Evolutionary conservation across 2,888 invertebrate genomes (phyloP), one percentile per base, ranked within the genome.

Genomic region (Meteorus colon): DNA sequence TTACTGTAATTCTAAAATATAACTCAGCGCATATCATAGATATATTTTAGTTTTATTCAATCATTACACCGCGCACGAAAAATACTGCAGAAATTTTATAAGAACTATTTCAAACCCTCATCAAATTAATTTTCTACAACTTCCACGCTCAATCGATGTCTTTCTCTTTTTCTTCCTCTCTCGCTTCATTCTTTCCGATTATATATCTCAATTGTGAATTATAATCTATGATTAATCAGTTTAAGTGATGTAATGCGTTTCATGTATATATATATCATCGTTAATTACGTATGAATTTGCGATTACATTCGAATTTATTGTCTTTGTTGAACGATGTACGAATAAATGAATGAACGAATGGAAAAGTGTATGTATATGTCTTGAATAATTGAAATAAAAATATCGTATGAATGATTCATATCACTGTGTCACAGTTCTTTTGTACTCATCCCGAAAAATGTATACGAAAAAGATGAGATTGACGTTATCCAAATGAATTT

Each of bases 231-330:
- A 19, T 55, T 62, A 62, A 31, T 62, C 62, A n/a, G 37, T 37
- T 41, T 24, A 65, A 41, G 65, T 65, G 37, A 41, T 65, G 12
- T 65, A 10, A 19, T 19, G 14, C 16, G 34, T 34, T 16, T 27
- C 34, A 34, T 34, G 63, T 63, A 29, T 63, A 63, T 31, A 63
- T 31, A 63, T 63, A 63, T 16, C n/a, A 65, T 65, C n/a, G n/a
- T 37, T 65, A 41, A 65, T 19, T 24, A 24, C 34, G 37, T 4
- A 19, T 6, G 41, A 65, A 65, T 34, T 65, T 41, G 37, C 19
- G 19, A 37, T 65, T 16, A 37, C 65, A 65, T 34, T 65, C n/a
- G 41, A 16, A 41, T 37, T 65, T 65, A 65, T 65, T 41, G 24
- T 65, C 31, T 65, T 41, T 41, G 37, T 34, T 65, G 41, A 65